A percentile compares a stretch with the other conserved stretches of the same genome.
phyloP scores from a whole-genome alignment of 2,113 vertebrate species.

The Oriolus oriolus region DNA sequence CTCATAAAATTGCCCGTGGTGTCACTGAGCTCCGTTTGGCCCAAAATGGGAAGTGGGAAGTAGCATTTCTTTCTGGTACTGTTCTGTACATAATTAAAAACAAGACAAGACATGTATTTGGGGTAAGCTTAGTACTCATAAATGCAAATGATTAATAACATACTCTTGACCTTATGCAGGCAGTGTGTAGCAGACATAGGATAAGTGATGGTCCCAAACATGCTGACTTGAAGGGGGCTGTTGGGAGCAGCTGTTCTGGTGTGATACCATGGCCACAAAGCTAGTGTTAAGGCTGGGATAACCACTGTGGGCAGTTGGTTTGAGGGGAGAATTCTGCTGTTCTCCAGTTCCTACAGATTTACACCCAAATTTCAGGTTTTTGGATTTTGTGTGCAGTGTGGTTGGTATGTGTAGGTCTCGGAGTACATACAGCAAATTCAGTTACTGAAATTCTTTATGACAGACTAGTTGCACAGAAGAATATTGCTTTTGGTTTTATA shows the following conservation, averaged over 20 bases:
- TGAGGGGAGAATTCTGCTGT: neutral
- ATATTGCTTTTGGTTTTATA: neutral
- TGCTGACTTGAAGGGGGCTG: neutral
- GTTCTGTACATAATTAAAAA: neutral
- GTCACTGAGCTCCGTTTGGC: neutral
- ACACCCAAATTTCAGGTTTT: neutral
- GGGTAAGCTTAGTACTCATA: neutral
- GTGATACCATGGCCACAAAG: neutral
- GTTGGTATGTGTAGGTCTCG: neutral
- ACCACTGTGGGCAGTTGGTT: neutral
- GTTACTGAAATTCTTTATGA: neutral
- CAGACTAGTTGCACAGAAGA: neutral
- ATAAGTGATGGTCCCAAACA: neutral
- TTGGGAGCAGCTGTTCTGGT: neutral
- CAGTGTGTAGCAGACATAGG: neutral
- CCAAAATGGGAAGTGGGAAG: neutral
- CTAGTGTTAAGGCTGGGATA: neutral
- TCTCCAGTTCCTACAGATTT: neutral
- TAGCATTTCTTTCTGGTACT: neutral
- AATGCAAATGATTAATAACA: neutral
- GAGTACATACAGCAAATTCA: neutral
- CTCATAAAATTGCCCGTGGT: rapidly evolving
- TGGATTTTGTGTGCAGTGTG: neutral
- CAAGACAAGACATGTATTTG: neutral
- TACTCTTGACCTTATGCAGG: neutral